Base-by-base conservation (phyloP, 2,113 vertebrate species). In the Mus spicilegus region DNA sequence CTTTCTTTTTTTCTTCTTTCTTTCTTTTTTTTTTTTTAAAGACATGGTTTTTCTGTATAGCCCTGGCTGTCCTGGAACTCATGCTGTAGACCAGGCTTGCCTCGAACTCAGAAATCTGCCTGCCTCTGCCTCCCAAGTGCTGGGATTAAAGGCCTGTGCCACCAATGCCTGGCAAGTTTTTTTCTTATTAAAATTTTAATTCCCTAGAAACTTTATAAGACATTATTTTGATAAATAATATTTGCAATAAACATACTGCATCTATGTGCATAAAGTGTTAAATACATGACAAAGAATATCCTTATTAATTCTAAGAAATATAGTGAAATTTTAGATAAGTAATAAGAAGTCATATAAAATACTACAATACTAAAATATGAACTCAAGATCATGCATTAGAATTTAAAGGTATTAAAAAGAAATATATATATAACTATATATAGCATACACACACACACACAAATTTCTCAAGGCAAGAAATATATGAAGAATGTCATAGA, bases 381-480 rank as follows among this genome's bases (percentile, higher is more conserved):
- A n/a, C 4, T 91, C 0, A 6, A 89, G 46, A 91, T 39, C 9
- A 65, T 20, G 7, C 12, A 22, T 77, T 58, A 58, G 56, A 33
- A 14, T 65, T 93, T 94, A 24, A 63, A 63, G 61, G 20, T 63
- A 61, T 19, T 61, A 61, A 19, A 61, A 61, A 61, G 36, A 20
- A n/a, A 69, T 69, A 33, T 75, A 33, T 75, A 36, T 70, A 16
- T 70, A 33, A 54, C 51, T 67, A 13, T 67, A 33, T 67, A 67
- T 65, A 42, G 5, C 42, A 51, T 51, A 65, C 24, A 65, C 8
- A 65, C 24, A 65, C 63, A 67, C 63, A 67, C 36, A 70, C 12
- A 70, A 80, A 95, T 78, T 93, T 86, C 30, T 88, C 20, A 80
- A 58, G 7, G 73, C 19, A 95, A 51, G 16, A 91, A 90, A 88